Conservation (phyloP, 1,140 invertebrate genomes). For the Ridgeia piscesae region DNA sequence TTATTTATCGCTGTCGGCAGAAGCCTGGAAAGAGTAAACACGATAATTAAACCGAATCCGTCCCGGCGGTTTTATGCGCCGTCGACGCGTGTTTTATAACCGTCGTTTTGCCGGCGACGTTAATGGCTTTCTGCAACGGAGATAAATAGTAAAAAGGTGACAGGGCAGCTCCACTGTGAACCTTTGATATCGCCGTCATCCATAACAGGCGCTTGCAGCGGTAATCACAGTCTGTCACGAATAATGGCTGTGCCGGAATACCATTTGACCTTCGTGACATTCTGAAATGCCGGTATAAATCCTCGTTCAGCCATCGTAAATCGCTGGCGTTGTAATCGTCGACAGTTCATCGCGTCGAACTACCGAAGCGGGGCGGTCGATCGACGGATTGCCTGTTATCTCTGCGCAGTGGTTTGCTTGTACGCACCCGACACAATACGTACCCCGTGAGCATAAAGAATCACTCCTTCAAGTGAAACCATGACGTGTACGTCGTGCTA, state of each 20-base stretch:
- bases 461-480: too few species aligned
- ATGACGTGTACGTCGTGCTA: too few species aligned
- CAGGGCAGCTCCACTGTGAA: background rate
- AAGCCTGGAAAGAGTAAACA: constrained; percentile 5
- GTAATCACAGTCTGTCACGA: constrained; percentile 4
- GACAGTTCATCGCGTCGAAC: background rate
- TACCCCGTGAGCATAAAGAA: too few species aligned
- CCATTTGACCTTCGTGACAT: background rate
- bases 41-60: background rate
- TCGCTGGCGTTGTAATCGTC: background rate
- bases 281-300: background rate
- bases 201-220: background rate
- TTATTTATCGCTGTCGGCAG: background rate
- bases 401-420: background rate
- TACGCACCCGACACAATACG: too few species aligned
- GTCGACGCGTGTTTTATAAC: background rate
- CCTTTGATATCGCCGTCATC: background rate
- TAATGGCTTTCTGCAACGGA: background rate
- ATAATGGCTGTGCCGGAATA: background rate
- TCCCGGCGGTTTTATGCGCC: background rate
- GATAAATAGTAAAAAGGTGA: constrained; percentile 6
- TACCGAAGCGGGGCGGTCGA: background rate
- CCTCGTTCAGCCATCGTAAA: background rate
- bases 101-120: background rate
- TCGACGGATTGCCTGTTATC: background rate